Evolutionary conservation across 2,113 vertebrate species (phyloP).

Genomic region (Caloenas nicobarica): DNA sequence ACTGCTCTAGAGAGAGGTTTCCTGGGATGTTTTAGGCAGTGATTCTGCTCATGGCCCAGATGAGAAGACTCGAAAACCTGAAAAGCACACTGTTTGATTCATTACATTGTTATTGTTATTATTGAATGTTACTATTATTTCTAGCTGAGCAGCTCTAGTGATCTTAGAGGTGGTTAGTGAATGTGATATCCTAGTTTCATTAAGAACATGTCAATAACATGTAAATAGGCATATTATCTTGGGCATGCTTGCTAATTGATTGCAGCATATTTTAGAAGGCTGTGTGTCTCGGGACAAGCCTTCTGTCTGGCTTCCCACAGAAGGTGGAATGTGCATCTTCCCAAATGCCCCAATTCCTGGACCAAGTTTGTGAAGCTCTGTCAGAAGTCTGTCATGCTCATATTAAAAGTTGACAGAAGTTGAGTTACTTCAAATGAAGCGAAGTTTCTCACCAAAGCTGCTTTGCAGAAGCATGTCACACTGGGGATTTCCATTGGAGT

Average conservation of each 20-base stretch:
- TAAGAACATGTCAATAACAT: neutral
- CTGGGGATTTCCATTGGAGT: neutral
- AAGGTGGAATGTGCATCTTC: neutral
- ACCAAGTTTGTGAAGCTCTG: neutral
- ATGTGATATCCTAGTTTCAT: neutral
- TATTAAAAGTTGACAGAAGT: neutral
- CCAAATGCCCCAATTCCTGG: neutral
- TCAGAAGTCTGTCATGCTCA: neutral
- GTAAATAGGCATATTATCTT: neutral
- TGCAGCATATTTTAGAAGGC: neutral
- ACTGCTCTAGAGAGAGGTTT: neutral
- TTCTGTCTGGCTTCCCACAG: neutral
- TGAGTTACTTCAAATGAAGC: neutral
- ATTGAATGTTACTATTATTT: neutral
- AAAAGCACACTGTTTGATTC: neutral
- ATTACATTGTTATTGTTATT: neutral
- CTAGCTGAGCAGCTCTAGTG: neutral
- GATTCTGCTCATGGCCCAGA: neutral
- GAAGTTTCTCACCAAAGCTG: neutral
- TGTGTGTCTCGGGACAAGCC: neutral
- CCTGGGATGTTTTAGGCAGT: neutral
- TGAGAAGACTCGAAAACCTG: neutral
- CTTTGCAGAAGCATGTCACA: neutral
- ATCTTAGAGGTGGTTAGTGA: neutral
- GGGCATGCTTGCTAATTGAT: neutral